Conservation (phyloP, 2,797 vertebrate species). For the Melanotaenia boesemani region DNA sequence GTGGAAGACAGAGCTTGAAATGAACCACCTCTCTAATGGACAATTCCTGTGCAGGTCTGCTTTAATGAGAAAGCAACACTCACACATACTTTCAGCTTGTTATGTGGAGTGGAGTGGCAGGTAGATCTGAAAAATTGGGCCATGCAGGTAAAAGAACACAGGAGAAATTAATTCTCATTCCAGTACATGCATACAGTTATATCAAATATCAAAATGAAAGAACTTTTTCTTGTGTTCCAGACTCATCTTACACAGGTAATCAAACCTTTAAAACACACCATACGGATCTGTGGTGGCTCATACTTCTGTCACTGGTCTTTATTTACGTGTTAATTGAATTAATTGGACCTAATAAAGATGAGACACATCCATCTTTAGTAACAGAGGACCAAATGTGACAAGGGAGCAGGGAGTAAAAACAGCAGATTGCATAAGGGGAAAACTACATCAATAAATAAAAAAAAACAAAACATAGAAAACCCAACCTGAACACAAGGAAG, state of each 20-base stretch:
- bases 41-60: slow-evolving; percentile 32
- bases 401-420: too few relatives aligned
- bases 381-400: too few relatives aligned
- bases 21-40: slow-evolving; percentile 51
- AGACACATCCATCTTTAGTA: too few relatives aligned
- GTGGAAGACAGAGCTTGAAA: slow-evolving; percentile 65
- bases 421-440: too few relatives aligned
- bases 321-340: too few relatives aligned
- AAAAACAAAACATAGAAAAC: too few relatives aligned
- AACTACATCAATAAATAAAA: too few relatives aligned
- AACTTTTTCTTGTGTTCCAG: neutral
- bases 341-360: too few relatives aligned
- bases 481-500: too few relatives aligned
- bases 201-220: neutral
- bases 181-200: slow-evolving; percentile 15
- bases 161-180: slow-evolving; percentile 23
- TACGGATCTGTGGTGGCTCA: too few relatives aligned
- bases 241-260: neutral
- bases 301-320: too few relatives aligned
- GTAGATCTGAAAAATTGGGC: slow-evolving; percentile 36
- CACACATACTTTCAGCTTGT: slow-evolving; percentile 53
- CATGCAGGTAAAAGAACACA: slow-evolving; percentile 22
- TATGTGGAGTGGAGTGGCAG: slow-evolving; percentile 47
- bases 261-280: too few relatives aligned
- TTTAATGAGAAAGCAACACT: slow-evolving; percentile 68